Percentiles rank a stretch among this genome's conserved stretches.
Conservation (phyloP, 2,113 vertebrate species). For the Caretta caretta region DNA sequence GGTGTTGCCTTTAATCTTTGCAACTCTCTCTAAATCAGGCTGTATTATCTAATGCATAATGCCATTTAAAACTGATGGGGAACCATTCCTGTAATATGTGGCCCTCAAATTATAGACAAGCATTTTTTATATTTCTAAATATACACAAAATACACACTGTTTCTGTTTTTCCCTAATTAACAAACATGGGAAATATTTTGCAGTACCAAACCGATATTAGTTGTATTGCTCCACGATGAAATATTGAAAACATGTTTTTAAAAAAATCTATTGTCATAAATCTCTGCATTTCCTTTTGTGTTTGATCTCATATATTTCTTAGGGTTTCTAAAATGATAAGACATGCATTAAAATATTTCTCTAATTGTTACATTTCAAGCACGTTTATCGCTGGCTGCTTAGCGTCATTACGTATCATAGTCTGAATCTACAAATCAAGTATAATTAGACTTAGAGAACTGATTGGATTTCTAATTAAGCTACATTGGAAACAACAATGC, state of each 20-base stretch:
- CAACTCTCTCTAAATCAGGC: neutral
- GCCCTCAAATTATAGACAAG: neutral
- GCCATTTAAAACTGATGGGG: slow-evolving; percentile 30
- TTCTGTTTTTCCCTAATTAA: slow-evolving; percentile 47
- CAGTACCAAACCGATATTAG: slow-evolving; percentile 18
- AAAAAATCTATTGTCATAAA: slow-evolving; percentile 68
- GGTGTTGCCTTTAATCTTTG: slow-evolving; percentile 17
- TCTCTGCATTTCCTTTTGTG: slow-evolving; percentile 65
- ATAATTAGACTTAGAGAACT: slow-evolving; percentile 91
- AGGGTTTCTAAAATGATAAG: slow-evolving; percentile 79
- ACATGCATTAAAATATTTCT: slow-evolving; percentile 82
- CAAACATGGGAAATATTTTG: slow-evolving; percentile 65
- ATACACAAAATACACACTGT: slow-evolving; percentile 47
- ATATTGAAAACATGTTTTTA: slow-evolving; percentile 47
- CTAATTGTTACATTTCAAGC: slow-evolving; percentile 89
- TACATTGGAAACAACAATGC: slow-evolving; percentile 90
- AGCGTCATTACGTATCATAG: slow-evolving; percentile 90
- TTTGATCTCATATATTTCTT: slow-evolving; percentile 74
- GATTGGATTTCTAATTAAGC: slow-evolving; percentile 93
- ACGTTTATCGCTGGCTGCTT: slow-evolving; percentile 85
- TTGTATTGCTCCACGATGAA: slow-evolving; percentile 59
- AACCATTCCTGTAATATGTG: neutral
- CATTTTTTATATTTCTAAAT: neutral
- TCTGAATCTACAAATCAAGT: slow-evolving; percentile 91
- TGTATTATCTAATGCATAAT: neutral